Conservation (phyloP, 2,888 invertebrate genomes). For the Archips xylosteana region DNA sequence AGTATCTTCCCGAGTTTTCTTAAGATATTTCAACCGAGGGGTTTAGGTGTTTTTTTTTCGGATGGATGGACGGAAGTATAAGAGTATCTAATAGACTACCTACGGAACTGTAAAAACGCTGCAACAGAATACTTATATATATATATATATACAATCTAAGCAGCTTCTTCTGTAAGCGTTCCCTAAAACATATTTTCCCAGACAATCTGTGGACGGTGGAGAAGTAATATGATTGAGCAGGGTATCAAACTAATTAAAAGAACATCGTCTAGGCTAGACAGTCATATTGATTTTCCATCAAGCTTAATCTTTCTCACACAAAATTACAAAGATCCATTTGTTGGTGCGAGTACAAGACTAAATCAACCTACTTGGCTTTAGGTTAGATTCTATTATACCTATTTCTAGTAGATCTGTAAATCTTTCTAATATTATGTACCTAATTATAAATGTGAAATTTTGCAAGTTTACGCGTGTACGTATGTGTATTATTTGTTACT, state of each 20-base stretch:
- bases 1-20: too few species aligned
- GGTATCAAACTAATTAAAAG: constrained; percentile 5
- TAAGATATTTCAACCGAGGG: too few species aligned
- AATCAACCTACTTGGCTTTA: neutral
- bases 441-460: too few species aligned
- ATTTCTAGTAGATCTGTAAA: too few species aligned
- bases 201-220: neutral
- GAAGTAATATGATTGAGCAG: neutral
- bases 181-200: neutral
- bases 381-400: neutral
- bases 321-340: neutral
- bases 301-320: neutral
- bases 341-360: neutral
- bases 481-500: too few species aligned
- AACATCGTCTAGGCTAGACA: constrained; percentile 1
- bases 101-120: neutral
- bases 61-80: too few species aligned
- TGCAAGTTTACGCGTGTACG: too few species aligned
- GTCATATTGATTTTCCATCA: neutral
- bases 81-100: too few species aligned
- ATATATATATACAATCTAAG: neutral
- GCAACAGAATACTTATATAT: neutral
- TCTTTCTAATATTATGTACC: too few species aligned
- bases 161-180: neutral
- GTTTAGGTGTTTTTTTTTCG: too few species aligned